Evolutionary conservation across 2,113 vertebrate genomes (phyloP).

Genomic region (Hirundichthys speculiger): DNA sequence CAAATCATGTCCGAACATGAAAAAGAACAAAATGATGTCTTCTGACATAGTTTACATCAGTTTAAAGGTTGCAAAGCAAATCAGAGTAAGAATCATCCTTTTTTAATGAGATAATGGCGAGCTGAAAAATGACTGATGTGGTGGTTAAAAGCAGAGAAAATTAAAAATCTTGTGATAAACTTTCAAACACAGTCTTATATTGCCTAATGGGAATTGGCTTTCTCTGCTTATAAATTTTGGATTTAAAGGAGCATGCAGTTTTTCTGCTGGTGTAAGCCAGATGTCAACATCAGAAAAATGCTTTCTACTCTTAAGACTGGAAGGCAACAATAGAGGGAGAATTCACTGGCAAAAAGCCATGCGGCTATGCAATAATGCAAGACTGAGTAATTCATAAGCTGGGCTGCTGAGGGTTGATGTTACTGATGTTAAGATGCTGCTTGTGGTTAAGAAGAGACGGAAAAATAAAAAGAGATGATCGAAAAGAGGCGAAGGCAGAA

Average conservation of each 20-base stretch:
- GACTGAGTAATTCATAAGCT: slow-evolving; percentile 20
- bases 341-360: slow-evolving; percentile 33
- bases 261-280: slow-evolving; percentile 35
- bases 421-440: slow-evolving; percentile 28
- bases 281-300: slow-evolving; percentile 31
- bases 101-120: slow-evolving; percentile 25
- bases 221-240: slow-evolving; percentile 20
- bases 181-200: slow-evolving; percentile 17
- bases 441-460: slow-evolving; percentile 36
- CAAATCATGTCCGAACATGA: slow-evolving; percentile 17
- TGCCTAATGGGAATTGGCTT: slow-evolving; percentile 15
- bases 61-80: slow-evolving; percentile 75
- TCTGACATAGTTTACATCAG: slow-evolving; percentile 3
- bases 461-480: slow-evolving; percentile 8
- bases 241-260: slow-evolving; percentile 47
- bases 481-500: slow-evolving; percentile 1
- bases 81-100: slow-evolving; percentile 79
- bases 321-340: slow-evolving; percentile 36
- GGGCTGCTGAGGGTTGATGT: slow-evolving; percentile 21
- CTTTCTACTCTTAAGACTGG: slow-evolving; percentile 30
- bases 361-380: slow-evolving; percentile 25
- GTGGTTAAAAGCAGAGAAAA: slow-evolving; percentile 3
- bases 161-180: slow-evolving; percentile 9
- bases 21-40: neutral
- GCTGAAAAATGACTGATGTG: slow-evolving; percentile 33